Base-by-base conservation (phyloP, 1,140 invertebrate genomes). In the Mizuhopecten yessoensis region DNA sequence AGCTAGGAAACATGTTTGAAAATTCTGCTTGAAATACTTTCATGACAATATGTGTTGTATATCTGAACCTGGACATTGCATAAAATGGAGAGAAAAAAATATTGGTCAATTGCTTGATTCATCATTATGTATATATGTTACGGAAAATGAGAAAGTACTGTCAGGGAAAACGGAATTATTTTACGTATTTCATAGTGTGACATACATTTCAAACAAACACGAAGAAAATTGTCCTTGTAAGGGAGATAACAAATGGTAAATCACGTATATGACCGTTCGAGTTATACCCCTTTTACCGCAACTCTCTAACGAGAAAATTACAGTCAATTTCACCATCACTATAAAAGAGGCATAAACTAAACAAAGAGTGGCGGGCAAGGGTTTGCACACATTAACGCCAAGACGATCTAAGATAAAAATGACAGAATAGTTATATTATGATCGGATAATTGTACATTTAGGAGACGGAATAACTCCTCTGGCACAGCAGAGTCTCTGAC, bases 351-450 rank as follows among this genome's bases (percentile, higher is more conserved):
- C 57, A 75, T 75, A 75, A 75, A 75, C 2, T n/a, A 75, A 75
- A 75, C 23, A 75, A 75, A 75, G 57, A 75, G 57, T 75, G 57
- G 57, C 57, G 57, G 57, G 57, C 57, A 75, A 75, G 57, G 57
- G 57, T 75, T 75, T 75, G 57, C 57, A 75, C 57, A 29, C 57
- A 75, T 75, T 75, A 75, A 75, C 57, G 57, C 23, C n/a, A 75
- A 75, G 23, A 75, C 57, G n/a, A 75, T 23, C 57, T 75, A 75
- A 75, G 57, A 75, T 75, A 75, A 75, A 75, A 75, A 75, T 75
- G 57, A 75, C 57, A 75, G n/a, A 75, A 75, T 75, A 29, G 57
- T n/a, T 75, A 29, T 75, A 75, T 75, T 75, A 75, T 75, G 57
- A 75, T 75, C 57, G 57, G 57, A 75, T 75, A 75, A 75, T 75